Base-by-base conservation (phyloP, 37 sponge, comb jelly and placozoan species). In the Geodia barretti region DNA sequence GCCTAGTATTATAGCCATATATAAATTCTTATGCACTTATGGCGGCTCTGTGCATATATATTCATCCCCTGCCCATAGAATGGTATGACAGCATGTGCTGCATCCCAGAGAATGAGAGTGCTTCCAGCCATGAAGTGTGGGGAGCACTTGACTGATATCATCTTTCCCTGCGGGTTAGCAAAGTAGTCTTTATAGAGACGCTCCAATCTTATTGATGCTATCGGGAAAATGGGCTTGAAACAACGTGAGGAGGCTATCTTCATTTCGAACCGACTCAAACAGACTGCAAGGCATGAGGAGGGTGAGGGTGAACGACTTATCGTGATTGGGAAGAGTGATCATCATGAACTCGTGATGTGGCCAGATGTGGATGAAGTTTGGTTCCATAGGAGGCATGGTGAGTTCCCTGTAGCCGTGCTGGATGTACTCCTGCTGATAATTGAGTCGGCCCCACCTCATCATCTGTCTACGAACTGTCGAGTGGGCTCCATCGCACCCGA, bases 11-110 rank as follows among this genome's bases (percentile, higher is more conserved):
- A n/a, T n/a, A n/a, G n/a, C n/a, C n/a, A n/a, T n/a, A n/a, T n/a
- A n/a, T n/a, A n/a, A n/a, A n/a, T n/a, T n/a, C n/a, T n/a, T n/a
- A n/a, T n/a, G n/a, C n/a, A n/a, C n/a, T n/a, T n/a, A n/a, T n/a
- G n/a, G n/a, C n/a, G n/a, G n/a, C n/a, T n/a, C n/a, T n/a, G n/a
- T n/a, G n/a, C n/a, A n/a, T n/a, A n/a, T n/a, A n/a, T n/a, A 59
- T 93, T 94, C 87, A 93, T 83, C 20, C 97, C 97, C 77, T 96
- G 95, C 20, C 97, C 97, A 43, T 94, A 96, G 72, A 96, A 96
- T 0, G 97, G 97, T 19, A 96, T 95, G 67, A 96, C 79, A 29
- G 97, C 97, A 60, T 96, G 97, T 34, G 97, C 97, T 21, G 97
- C 97, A 75, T 96, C 97, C 7, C 97, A 94, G 21, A 96, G 73